Evolutionary conservation across 1,140 invertebrate genomes (phyloP).

Genomic region (Magallana gigas): DNA sequence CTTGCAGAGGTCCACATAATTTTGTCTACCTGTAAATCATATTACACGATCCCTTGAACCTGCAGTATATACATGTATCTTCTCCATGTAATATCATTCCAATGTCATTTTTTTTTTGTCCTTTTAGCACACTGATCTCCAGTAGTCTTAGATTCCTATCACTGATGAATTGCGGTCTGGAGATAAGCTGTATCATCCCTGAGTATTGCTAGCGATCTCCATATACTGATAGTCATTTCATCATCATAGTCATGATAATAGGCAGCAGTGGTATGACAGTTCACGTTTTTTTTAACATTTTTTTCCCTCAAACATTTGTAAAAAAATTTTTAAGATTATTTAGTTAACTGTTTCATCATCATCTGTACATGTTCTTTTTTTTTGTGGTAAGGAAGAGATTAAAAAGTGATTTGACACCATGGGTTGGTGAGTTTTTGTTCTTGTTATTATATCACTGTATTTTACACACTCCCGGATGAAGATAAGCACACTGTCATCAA

Average conservation of each 20-base stretch:
- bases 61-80: not conserved
- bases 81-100: slow-evolving; percentile 30
- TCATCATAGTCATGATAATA: not conserved
- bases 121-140: not conserved
- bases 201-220: not conserved
- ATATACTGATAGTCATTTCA: not conserved
- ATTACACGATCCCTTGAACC: slow-evolving; percentile 19
- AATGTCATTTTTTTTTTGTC: not conserved
- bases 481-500: not conserved
- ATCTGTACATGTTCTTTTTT: too few relatives aligned
- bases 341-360: too few relatives aligned
- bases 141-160: not conserved
- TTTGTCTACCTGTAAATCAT: not conserved
- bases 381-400: too few relatives aligned
- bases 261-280: not conserved
- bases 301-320: not conserved
- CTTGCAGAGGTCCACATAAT: not conserved
- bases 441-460: too few relatives aligned
- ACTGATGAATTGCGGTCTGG: not conserved
- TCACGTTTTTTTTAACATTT: not conserved
- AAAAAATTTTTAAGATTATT: not conserved
- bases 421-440: too few relatives aligned
- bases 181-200: slow-evolving; percentile 8
- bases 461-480: too few relatives aligned
- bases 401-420: too few relatives aligned